Percentiles rank a stretch among this genome's conserved stretches.
phyloP scores from a whole-genome alignment of 2,113 vertebrate genomes.

The Prolemur simus region DNA sequence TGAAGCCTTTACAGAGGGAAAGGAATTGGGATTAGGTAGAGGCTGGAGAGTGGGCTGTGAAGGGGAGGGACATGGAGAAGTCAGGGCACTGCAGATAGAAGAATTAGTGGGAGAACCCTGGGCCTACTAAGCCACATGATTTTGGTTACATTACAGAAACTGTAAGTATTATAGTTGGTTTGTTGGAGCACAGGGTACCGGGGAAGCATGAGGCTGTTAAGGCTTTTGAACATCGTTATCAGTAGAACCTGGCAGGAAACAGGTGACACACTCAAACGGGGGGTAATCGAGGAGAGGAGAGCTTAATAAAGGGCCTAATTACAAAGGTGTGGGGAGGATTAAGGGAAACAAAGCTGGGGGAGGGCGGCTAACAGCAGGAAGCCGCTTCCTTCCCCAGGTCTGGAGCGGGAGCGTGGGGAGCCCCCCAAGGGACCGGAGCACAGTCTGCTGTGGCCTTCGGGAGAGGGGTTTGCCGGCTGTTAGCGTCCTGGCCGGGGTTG shows the following conservation, averaged over 20 bases:
- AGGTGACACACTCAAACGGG: background rate
- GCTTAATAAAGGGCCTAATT: background rate
- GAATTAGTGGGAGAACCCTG: background rate
- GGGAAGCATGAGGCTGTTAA: background rate
- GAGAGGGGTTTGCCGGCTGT: background rate
- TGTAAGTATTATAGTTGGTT: background rate
- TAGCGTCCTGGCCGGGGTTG: background rate
- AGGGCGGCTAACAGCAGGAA: background rate
- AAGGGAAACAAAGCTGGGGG: background rate
- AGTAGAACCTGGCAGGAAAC: background rate
- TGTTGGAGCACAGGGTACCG: background rate
- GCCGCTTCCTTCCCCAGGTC: background rate
- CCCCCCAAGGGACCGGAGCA: too few relatives aligned
- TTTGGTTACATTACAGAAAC: background rate
- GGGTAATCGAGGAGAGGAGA: background rate
- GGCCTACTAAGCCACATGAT: background rate
- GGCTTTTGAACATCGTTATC: background rate
- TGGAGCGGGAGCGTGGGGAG: background rate
- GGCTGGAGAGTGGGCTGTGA: background rate
- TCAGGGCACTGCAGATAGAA: too few relatives aligned
- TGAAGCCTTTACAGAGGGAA: background rate
- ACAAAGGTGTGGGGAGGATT: background rate
- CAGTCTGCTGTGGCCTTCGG: background rate
- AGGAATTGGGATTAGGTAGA: background rate
- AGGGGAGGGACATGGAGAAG: rapidly evolving